Base-by-base conservation (phyloP, 2,797 vertebrate species). In the Hypotaenidia okinawae region DNA sequence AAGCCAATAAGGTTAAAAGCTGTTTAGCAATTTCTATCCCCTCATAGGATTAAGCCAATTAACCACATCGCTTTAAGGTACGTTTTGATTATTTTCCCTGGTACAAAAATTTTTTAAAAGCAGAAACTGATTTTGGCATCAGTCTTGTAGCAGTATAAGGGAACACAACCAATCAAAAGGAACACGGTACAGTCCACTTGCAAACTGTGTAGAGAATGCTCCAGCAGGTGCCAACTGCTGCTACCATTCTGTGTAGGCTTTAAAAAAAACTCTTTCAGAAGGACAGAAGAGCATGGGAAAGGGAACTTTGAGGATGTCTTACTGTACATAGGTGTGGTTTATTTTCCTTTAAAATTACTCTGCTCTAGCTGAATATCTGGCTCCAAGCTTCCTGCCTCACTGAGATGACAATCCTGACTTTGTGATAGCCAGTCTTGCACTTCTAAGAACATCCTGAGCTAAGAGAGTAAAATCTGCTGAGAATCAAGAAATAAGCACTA, bases 151-250 rank as follows among this genome's bases (percentile, higher is more conserved):
- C 17, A 70, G 13, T 27, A 7, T 67, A 23, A 52, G 15, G 25
- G 33, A 49, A 12, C 15, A 24, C 2, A 37, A 17, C 3, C 6
- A 25, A 17, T 13, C 39, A 28, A 62, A 58, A 43, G 6, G 33
- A 76, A 32, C 0, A 1, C 6, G 32, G 3, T 54, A 7, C 39
- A 5, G 0, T 13, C 23, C 3, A 2, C n/a, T 59, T 52, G 58
- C 15, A 75, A 67, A 87, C 58, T 3, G 7, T 1, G 3, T 27
- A 55, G 43, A 16, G 6, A 80, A 22, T 39, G 14, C 8, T 70
- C 21, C 74, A 35, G 24, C 4, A 67, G 7, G 43, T 87, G 13
- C 22, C 19, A 80, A 10, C 30, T 73, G 13, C 59, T 73, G 6
- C 21, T 13, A 45, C 55, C 15, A 43, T 11, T 5, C 9, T 27